Evolutionary conservation across 2,113 vertebrate species (phyloP).

Genomic region (Myiozetetes cayanensis): DNA sequence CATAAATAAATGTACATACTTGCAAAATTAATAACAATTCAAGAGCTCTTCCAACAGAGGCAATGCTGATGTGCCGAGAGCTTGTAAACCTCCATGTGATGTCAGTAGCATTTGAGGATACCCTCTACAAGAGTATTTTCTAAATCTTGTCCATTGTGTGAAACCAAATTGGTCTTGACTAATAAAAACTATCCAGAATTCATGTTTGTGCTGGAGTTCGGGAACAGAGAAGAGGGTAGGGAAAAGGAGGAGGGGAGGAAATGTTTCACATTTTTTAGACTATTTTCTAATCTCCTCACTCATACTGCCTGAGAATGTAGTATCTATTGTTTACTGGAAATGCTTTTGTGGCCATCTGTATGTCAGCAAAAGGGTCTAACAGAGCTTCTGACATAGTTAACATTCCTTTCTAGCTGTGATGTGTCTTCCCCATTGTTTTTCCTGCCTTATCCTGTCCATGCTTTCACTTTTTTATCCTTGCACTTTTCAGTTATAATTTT

Average conservation of each 20-base stretch:
- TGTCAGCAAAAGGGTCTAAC: background rate
- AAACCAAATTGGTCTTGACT: background rate
- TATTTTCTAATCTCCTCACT: conserved; percentile 39
- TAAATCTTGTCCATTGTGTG: background rate
- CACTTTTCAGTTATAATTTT: background rate
- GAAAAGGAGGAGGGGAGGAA: conserved; percentile 16
- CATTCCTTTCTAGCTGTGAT: conserved; percentile 30
- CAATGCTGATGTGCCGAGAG: background rate
- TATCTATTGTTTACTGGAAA: conserved; percentile 47
- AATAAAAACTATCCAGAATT: background rate
- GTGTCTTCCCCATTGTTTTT: conserved; percentile 11
- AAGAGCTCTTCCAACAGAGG: background rate
- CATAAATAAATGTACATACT: background rate
- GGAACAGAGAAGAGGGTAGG: background rate
- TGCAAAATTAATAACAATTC: background rate
- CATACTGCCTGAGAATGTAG: background rate
- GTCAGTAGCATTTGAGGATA: background rate
- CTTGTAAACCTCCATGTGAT: background rate
- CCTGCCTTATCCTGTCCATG: background rate
- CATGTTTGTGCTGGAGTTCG: background rate
- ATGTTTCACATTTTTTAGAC: conserved; percentile 51
- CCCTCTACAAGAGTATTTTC: background rate
- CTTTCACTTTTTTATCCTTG: background rate
- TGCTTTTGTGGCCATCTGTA: conserved; percentile 11
- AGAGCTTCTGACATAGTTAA: conserved; percentile 30